These are phyloP conservation scores for Onychomys leucogaster DNA, from an alignment of 2,797 vertebrate genomes.

Conservation along the genomic window DNA sequence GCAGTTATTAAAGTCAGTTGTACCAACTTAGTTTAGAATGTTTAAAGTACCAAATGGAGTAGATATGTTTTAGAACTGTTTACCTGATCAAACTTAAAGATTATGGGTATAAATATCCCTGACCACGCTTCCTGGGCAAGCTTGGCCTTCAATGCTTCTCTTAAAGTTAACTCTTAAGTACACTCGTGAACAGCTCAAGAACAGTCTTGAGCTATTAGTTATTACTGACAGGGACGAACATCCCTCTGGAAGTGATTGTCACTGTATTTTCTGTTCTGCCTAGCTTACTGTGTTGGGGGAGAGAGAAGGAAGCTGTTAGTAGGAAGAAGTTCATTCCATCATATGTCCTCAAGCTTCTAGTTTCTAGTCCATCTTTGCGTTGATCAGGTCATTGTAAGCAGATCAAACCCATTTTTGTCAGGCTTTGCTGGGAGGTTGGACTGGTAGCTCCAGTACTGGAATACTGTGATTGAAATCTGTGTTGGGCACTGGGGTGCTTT, in stretches of 20 bases:
- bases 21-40: background rate
- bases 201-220: background rate
- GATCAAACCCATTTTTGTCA: background rate
- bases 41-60: background rate
- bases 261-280: background rate
- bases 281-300: background rate
- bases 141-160: slow-evolving; percentile 37
- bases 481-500: background rate
- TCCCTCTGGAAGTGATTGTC: background rate
- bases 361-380: background rate
- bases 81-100: background rate
- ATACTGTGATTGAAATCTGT: background rate
- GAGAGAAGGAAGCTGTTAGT: background rate
- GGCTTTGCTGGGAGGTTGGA: background rate
- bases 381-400: background rate
- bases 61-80: slow-evolving; percentile 18
- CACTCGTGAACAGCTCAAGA: too few relatives aligned
- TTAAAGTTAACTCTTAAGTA: background rate
- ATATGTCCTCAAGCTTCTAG: background rate
- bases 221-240: background rate
- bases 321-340: slow-evolving; percentile 12
- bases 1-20: slow-evolving; percentile 52
- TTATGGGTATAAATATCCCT: background rate
- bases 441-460: background rate
- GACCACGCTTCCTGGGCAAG: background rate